Base-by-base conservation (phyloP, 1,140 invertebrate genomes). In the Eubasilissa regina region DNA sequence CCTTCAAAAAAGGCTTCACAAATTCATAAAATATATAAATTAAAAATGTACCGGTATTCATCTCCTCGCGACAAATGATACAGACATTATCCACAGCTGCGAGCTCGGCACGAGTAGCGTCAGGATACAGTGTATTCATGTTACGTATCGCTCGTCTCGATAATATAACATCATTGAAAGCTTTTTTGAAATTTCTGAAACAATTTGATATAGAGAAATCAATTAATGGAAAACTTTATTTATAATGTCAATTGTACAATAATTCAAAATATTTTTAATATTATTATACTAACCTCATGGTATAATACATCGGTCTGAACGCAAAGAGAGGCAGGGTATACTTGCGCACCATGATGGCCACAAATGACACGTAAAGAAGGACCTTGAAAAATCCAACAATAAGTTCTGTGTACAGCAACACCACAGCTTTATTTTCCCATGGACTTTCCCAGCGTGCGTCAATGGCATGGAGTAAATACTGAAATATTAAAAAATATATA, bases 401-500 rank as follows among this genome's bases (percentile, higher is more conserved):
- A 58, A 99, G 91, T 90, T 99, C 99, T 13, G 97, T 97, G 84
- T 99, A 99, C 0, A 99, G 90, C 13, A 99, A 88, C 85, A 97
- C 99, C 1, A 99, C 97, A 12, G 98, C 98, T 89, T 99, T 99
- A 86, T 97, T 98, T 86, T 99, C 99, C 99, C 99, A 99, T 7
- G 98, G 98, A 79, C 95, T 97, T 85, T 99, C 97, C 87, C 96
- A 97, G 84, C 97, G 95, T 53, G 98, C 91, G 88, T 99, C 98
- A 73, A 98, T 93, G 0, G 96, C 94, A 87, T 99, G 98, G 6
- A 99, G 90, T 13, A 97, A 88, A 88, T 99, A 99, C 89, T 83
- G 68, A 70, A 80, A 82, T 73, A 47, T n/a, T 15, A n/a, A 7
- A 58, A 58, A 58, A 58, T 10, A 58, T 58, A 51, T n/a, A n/a